Percentiles rank a stretch among this genome's conserved stretches.
Conservation (phyloP, 2,888 invertebrate genomes). For the Caenorhabditis zanzibari region DNA sequence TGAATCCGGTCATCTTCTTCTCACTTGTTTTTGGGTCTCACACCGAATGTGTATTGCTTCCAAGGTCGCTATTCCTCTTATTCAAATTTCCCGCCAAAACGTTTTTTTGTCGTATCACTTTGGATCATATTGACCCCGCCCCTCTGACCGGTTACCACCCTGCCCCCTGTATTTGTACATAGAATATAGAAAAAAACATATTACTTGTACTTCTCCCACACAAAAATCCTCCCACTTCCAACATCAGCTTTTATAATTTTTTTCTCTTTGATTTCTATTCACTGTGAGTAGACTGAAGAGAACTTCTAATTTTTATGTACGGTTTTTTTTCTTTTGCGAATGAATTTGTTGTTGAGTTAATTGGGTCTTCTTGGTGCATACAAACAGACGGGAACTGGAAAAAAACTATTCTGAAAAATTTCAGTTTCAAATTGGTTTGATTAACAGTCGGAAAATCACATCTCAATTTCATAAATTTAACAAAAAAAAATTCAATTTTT, state of each 20-base stretch:
- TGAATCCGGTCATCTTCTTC: slow-evolving; percentile 37
- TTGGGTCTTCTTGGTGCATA: too few relatives aligned
- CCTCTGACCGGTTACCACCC: slow-evolving; percentile 14
- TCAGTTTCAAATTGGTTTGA: slow-evolving; percentile 11
- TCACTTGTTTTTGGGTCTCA: slow-evolving; percentile 58
- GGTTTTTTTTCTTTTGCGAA: not conserved
- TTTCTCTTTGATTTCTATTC: too few relatives aligned
- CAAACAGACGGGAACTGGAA: too few relatives aligned
- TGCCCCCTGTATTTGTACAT: slow-evolving; percentile 46
- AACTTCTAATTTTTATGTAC: not conserved
- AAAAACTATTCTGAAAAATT: too few relatives aligned
- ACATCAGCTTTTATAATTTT: slow-evolving; percentile 25
- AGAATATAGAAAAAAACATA: slow-evolving; percentile 30
- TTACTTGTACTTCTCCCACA: slow-evolving; percentile 37
- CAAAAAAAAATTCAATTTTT: too few relatives aligned
- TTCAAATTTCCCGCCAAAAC: not conserved
- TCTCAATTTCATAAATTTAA: too few relatives aligned
- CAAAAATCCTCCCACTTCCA: not conserved
- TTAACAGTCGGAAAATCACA: too few relatives aligned
- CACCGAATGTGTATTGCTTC: slow-evolving; percentile 30
- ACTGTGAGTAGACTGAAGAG: not conserved
- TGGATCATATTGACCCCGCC: slow-evolving; percentile 39
- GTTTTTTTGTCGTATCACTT: not conserved
- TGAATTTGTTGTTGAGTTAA: too few relatives aligned
- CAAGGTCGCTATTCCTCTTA: slow-evolving; percentile 35